Conservation (phyloP, 2,888 invertebrate species). For the Thymelicus lineola region DNA sequence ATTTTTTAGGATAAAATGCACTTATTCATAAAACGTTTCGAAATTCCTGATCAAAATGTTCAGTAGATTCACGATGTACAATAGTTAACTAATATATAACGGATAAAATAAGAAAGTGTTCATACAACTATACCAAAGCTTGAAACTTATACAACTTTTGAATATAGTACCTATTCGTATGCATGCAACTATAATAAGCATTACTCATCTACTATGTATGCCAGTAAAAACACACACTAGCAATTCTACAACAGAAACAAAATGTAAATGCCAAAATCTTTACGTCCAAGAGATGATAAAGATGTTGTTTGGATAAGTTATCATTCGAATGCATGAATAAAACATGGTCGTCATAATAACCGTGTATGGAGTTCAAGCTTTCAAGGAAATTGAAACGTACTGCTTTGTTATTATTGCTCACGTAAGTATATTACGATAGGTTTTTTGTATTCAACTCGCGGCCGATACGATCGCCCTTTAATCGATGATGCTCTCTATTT, state of each 20-base stretch:
- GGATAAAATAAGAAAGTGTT: too few species aligned
- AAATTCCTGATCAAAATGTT: too few species aligned
- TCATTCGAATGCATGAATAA: slow-evolving; percentile 45
- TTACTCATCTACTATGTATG: slow-evolving; percentile 5
- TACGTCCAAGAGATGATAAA: slow-evolving; percentile 45
- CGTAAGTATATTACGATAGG: slow-evolving; percentile 30
- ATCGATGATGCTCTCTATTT: slow-evolving; percentile 19
- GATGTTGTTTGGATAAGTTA: slow-evolving; percentile 52
- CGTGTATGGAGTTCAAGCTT: slow-evolving; percentile 56
- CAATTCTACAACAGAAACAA: slow-evolving; percentile 33
- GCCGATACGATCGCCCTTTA: slow-evolving; percentile 27
- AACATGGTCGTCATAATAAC: slow-evolving; percentile 44
- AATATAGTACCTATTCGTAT: too few species aligned
- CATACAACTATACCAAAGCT: too few species aligned
- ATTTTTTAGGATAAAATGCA: too few species aligned
- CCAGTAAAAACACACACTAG: slow-evolving; percentile 23
- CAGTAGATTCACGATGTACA: too few species aligned
- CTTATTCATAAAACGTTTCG: too few species aligned
- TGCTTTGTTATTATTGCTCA: slow-evolving; percentile 53
- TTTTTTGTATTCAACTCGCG: slow-evolving; percentile 12
- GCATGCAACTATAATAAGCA: too few species aligned
- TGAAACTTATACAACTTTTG: too few species aligned
- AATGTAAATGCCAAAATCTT: slow-evolving; percentile 33
- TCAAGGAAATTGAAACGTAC: slow-evolving; percentile 69
- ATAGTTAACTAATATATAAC: too few species aligned